Percentiles rank a stretch among this genome's conserved stretches.
Evolutionary conservation across 2,113 vertebrate species (phyloP).

Genomic region (Pygoscelis antarcticus): DNA sequence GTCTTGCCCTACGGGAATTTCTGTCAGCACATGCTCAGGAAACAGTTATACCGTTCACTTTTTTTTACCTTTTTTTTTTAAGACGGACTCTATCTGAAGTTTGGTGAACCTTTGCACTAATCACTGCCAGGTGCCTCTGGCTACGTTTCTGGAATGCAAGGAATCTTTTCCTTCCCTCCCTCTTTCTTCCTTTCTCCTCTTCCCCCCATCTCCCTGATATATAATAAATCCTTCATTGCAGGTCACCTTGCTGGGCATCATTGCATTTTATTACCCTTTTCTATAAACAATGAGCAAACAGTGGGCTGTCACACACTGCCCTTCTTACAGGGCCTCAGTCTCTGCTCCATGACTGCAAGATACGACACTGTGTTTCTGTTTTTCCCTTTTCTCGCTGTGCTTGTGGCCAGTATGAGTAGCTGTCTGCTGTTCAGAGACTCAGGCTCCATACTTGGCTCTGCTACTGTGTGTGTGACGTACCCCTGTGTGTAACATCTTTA

Average conservation of each 20-base stretch:
- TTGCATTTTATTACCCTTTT: constrained; percentile 8
- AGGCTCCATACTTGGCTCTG: not conserved
- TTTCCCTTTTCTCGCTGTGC: not conserved
- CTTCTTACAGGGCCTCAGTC: not conserved
- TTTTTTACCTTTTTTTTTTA: constrained; percentile 71
- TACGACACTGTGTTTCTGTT: rapidly evolving
- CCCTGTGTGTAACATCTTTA: not conserved
- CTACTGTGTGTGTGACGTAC: not conserved
- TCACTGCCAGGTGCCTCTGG: constrained; percentile 86
- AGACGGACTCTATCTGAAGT: constrained; percentile 82
- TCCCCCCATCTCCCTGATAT: constrained; percentile 22
- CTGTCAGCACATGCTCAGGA: constrained; percentile 92
- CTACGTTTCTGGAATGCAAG: constrained; percentile 78
- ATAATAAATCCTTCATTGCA: constrained; percentile 70
- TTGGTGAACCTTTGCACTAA: constrained; percentile 86
- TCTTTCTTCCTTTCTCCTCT: constrained; percentile 28
- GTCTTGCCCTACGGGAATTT: constrained; percentile 78
- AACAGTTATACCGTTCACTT: constrained; percentile 90
- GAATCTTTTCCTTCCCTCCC: constrained; percentile 76
- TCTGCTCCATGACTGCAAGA: not conserved
- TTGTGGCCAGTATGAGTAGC: not conserved
- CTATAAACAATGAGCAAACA: not conserved
- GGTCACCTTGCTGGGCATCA: constrained; percentile 68
- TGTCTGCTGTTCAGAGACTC: not conserved
- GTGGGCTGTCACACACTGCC: not conserved